These are phyloP conservation scores for Campylomormyrus tamandua DNA, from an alignment of 2,113 vertebrate species.

Conservation along the genomic window DNA sequence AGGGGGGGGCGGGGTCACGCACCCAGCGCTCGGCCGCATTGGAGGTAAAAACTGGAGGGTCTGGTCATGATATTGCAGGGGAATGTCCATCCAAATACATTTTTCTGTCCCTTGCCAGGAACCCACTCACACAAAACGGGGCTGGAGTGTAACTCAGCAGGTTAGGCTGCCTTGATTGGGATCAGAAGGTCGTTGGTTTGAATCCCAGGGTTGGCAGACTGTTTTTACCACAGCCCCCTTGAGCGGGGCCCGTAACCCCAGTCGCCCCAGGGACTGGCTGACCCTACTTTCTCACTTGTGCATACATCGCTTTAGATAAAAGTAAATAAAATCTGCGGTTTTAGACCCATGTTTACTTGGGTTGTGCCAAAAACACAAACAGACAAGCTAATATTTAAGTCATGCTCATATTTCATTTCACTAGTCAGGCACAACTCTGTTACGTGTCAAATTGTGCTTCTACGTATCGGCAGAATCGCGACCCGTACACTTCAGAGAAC, in stretches of 20 bases:
- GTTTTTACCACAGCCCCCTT: not conserved
- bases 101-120: not conserved
- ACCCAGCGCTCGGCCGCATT: not conserved
- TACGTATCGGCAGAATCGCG: not conserved
- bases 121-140: not conserved
- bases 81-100: not conserved
- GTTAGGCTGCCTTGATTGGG: not conserved
- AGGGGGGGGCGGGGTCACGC: not conserved
- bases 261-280: not conserved
- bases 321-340: not conserved
- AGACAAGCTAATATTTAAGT: not conserved
- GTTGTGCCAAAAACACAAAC: not conserved
- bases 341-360: not conserved
- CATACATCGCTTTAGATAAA: not conserved
- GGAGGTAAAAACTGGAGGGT: not conserved
- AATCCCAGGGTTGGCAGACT: not conserved
- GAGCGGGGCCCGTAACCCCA: not conserved
- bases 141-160: not conserved
- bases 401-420: not conserved
- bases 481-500: not conserved
- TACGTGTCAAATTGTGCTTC: not conserved
- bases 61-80: not conserved
- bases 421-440: not conserved
- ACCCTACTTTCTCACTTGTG: not conserved
- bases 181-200: not conserved